Base-by-base conservation (phyloP, 2,888 invertebrate genomes). In the Drosophila kuntzei region DNA sequence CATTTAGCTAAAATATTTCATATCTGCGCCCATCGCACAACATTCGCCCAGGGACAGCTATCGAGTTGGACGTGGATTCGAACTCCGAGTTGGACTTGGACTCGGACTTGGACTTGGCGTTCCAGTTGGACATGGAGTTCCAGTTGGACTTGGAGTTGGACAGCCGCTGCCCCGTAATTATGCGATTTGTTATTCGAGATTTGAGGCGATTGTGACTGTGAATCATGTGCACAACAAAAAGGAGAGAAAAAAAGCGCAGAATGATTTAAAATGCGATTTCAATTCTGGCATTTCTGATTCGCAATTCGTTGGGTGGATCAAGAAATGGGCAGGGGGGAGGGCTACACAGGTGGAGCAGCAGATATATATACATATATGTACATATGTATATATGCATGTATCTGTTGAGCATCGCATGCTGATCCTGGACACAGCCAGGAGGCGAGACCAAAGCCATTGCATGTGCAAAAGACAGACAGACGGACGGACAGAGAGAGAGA, bases 211-310 rank as follows among this genome's bases (percentile, higher is more conserved):
- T 90, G 90, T 82, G 90, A 89, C 87, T 87, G 89, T 89, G 90
- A 89, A 91, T 89, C 89, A 87, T 86, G 89, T 80, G 79, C 59
- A 59, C 47, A n/a, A 16, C 8, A 12, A 18, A 20, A 50, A 54
- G 44, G 20, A 14, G n/a, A 37, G 54, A 43, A 54, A 43, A 59
- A 36, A 54, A 53, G 27, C 73, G 74, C 76, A 86, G 85, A 91
- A 90, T 91, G 90, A 90, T 90, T 90, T 90, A 91, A 90, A 90
- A 89, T 90, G 85, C 90, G 90, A 90, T 91, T 91, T 90, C 91
- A 90, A 90, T 91, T 89, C 90, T 89, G 91, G 89, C 90, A 84
- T 89, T 87, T 89, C 80, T 89, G 87, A 85, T 87, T 89, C 89
- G 89, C 80, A 77, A 79, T 87, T 84, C 83, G 74, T 76, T 39